Conservation (phyloP, 2,113 vertebrate species). For the Cyanistes caeruleus region DNA sequence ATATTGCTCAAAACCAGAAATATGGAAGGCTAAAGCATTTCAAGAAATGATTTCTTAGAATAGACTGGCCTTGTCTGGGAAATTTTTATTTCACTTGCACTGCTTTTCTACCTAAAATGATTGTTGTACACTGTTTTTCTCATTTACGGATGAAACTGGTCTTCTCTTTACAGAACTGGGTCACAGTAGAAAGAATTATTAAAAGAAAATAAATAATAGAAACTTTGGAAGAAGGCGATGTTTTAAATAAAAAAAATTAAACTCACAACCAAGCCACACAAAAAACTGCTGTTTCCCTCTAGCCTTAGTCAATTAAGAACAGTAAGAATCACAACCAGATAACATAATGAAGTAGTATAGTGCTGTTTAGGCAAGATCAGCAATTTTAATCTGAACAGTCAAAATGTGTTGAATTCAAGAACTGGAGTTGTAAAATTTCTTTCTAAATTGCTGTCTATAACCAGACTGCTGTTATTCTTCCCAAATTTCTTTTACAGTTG, state of each 20-base stretch:
- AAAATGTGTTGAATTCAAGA: background rate
- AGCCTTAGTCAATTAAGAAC: background rate
- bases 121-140: background rate
- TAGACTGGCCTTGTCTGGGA: background rate
- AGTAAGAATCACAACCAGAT: background rate
- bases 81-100: background rate
- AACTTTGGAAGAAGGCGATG: background rate
- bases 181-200: background rate
- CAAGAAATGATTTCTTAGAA: background rate
- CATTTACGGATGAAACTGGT: background rate
- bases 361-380: background rate
- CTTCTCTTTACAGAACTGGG: background rate
- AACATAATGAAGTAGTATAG: background rate
- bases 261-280: background rate
- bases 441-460: background rate
- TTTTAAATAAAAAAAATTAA: background rate
- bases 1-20: background rate
- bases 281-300: background rate
- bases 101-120: background rate
- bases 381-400: background rate
- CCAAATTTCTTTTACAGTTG: background rate
- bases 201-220: background rate
- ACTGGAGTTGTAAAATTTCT: fast-evolving
- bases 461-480: background rate
- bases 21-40: background rate